Base-by-base conservation (phyloP, 2,113 vertebrate species). In the Microcebus jonahi region DNA sequence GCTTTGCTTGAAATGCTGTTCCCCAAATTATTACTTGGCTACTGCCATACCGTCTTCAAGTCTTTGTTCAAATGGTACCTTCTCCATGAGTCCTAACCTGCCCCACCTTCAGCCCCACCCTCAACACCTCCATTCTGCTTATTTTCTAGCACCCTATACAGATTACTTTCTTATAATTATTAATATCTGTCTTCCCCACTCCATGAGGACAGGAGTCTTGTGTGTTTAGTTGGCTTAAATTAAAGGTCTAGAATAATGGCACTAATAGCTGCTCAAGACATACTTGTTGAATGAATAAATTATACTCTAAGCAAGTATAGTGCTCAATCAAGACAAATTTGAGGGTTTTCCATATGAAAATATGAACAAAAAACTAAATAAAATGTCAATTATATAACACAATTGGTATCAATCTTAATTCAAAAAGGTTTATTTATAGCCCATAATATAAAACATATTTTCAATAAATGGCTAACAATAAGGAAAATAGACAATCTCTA, bases 381-480 rank as follows among this genome's bases (percentile, higher is more conserved):
- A 77, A 3, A 63, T 59, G 7, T 90, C 59, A 61, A 25, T 83
- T 42, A 57, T 34, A 91, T 50, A 53, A 21, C 36, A 53, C 84
- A 92, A 90, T 42, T 84, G 21, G 3, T 57, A 85, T 63, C 3
- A 31, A 73, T 39, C 15, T 80, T 31, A 61, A 88, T 48, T 77
- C 18, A 73, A 82, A 82, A 94, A 90, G 17, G 55, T 89, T 73
- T 92, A 82, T 29, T 87, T 94, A 65, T 18, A 93, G 55, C 8
- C 8, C 36, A 57, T 61, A 83, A 63, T 53, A 68, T 48, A 95
- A 75, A 79, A 88, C 27, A 63, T 39, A 84, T 55, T 95, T 90
- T 80, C 55, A 67, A 57, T 55, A 87, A 68, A 75, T 79, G 63
- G 11, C 36, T 57, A 94, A 61, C 21, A 77, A 34, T 42, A 93